These are phyloP conservation scores for Drosophila simulans DNA, from an alignment of 1,140 invertebrate species.

Conservation along the genomic window DNA sequence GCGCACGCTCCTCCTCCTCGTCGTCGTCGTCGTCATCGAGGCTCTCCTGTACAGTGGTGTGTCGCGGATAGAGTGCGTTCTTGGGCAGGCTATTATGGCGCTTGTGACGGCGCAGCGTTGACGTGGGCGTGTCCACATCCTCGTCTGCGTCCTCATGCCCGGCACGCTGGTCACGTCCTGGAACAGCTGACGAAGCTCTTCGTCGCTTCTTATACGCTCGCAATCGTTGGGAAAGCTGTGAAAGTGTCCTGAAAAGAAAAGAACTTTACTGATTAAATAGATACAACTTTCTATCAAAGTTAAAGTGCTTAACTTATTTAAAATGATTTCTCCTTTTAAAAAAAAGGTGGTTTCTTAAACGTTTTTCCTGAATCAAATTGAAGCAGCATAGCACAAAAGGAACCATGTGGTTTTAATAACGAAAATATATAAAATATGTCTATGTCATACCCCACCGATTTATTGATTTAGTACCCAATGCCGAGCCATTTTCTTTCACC, in stretches of 20 bases:
- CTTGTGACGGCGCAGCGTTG: conserved; percentile 50
- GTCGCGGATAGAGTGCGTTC: conserved; percentile 62
- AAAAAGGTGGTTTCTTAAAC: background rate
- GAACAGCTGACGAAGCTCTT: conserved; percentile 63
- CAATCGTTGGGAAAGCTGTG: conserved; percentile 55
- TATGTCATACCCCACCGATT: conserved; percentile 17
- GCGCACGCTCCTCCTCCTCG: background rate
- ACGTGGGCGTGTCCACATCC: conserved; percentile 55
- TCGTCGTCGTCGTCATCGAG: conserved; percentile 44
- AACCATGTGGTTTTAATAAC: conserved; percentile 5
- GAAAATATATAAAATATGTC: conserved; percentile 21
- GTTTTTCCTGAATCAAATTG: background rate
- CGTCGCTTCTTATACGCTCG: conserved; percentile 62
- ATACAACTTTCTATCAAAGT: too few species aligned
- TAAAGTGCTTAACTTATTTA: too few species aligned
- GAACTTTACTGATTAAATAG: too few species aligned
- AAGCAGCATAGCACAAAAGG: background rate
- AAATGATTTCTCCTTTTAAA: too few species aligned
- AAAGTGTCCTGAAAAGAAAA: conserved; percentile 53
- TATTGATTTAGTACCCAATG: conserved; percentile 28
- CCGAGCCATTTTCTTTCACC: background rate
- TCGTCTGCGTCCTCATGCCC: conserved; percentile 61
- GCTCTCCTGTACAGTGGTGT: conserved; percentile 60
- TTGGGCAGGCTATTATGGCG: conserved; percentile 79
- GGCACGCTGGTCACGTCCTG: conserved; percentile 49